A percentile compares a stretch with the other conserved stretches of the same genome.
phyloP scores from a whole-genome alignment of 2,888 invertebrate genomes.

The Ferrisia virgata region DNA sequence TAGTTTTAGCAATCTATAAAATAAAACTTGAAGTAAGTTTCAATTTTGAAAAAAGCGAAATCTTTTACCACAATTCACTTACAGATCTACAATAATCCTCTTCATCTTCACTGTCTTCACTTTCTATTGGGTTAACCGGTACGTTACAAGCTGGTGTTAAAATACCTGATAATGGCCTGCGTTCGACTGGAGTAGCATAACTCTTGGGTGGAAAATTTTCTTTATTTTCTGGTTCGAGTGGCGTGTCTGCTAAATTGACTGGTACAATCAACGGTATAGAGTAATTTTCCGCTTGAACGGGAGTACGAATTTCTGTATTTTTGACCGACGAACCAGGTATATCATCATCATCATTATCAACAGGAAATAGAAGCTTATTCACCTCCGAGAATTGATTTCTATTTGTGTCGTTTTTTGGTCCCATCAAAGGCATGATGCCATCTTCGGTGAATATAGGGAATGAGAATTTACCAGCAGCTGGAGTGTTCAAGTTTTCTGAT shows the following conservation, averaged over 20 bases:
- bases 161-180: constrained; percentile 31
- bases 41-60: background rate
- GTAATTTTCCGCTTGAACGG: background rate
- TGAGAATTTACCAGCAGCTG: too few relatives aligned
- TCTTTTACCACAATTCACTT: background rate
- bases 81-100: background rate
- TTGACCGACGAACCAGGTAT: background rate
- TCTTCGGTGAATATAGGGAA: background rate
- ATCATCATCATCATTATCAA: constrained; percentile 13
- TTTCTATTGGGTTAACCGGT: background rate
- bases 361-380: background rate
- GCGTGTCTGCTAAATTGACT: constrained; percentile 36
- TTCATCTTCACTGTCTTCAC: constrained; percentile 38
- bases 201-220: constrained; percentile 29
- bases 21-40: background rate
- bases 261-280: constrained; percentile 34
- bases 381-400: background rate
- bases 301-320: background rate
- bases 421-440: background rate
- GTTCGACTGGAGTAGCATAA: constrained; percentile 23
- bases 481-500: background rate
- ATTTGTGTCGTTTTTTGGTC: background rate
- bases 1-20: background rate
- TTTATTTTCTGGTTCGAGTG: constrained; percentile 36
- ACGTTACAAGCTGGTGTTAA: constrained; percentile 23